Evolutionary conservation across 2,888 invertebrate species (phyloP).

Genomic region (Polyploca ridens): DNA sequence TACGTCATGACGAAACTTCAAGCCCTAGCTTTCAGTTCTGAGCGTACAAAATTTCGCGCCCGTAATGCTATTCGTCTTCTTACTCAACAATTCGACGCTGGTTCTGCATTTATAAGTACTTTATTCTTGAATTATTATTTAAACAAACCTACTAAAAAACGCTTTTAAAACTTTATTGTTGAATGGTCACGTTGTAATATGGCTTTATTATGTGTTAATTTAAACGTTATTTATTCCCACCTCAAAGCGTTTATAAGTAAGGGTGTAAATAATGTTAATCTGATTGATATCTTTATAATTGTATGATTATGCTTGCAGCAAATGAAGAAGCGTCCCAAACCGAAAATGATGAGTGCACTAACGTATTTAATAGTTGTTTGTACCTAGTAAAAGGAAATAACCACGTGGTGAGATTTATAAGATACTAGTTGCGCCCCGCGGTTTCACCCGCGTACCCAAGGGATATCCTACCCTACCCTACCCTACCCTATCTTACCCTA

Average conservation of each 20-base stretch:
- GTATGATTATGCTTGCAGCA: background rate
- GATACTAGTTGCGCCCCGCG: too few relatives aligned
- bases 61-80: slow-evolving; percentile 53
- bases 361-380: slow-evolving; percentile 41
- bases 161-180: too few relatives aligned
- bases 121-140: slow-evolving; percentile 7
- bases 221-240: too few relatives aligned
- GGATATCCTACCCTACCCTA: too few relatives aligned
- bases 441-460: too few relatives aligned
- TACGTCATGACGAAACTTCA: slow-evolving; percentile 43
- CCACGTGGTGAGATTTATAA: slow-evolving; percentile 50
- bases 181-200: too few relatives aligned
- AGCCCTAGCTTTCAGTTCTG: slow-evolving; percentile 3
- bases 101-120: slow-evolving; percentile 52
- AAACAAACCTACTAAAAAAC: background rate
- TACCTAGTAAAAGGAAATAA: slow-evolving; percentile 44
- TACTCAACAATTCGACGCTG: slow-evolving; percentile 45
- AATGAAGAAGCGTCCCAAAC: slow-evolving; percentile 22
- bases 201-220: too few relatives aligned
- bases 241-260: background rate
- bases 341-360: slow-evolving; percentile 11
- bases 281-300: background rate
- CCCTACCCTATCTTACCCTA: too few relatives aligned
- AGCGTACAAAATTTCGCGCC: slow-evolving; percentile 26
- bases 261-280: background rate